phyloP scores from a whole-genome alignment of 2,888 invertebrate species.

The Tineola bisselliella region DNA sequence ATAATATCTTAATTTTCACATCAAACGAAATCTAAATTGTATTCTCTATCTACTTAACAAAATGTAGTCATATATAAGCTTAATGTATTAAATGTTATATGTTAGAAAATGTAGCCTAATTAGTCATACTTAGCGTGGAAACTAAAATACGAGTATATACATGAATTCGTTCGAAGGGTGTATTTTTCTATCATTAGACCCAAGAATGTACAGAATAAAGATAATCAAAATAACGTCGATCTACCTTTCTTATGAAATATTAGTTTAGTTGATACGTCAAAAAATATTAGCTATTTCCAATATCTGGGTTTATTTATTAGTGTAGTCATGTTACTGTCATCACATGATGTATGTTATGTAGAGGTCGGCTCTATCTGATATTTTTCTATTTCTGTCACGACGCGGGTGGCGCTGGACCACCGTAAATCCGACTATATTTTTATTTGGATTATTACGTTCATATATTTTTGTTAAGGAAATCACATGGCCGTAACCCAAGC shows the following conservation, averaged over 20 bases:
- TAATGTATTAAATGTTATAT: too few relatives aligned
- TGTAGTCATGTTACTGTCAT: constrained; percentile 39
- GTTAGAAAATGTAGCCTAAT: too few relatives aligned
- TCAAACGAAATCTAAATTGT: background rate
- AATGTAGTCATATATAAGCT: background rate
- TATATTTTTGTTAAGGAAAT: constrained; percentile 40
- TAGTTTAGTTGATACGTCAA: background rate
- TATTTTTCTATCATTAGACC: too few relatives aligned
- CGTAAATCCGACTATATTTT: constrained; percentile 33
- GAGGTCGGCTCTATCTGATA: constrained; percentile 37
- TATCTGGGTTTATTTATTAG: constrained; percentile 12
- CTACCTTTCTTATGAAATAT: background rate
- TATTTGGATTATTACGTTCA: constrained; percentile 31
- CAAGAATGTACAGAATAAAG: too few relatives aligned
- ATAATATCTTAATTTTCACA: background rate
- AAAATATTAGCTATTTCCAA: background rate
- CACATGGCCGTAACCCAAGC: constrained; percentile 3
- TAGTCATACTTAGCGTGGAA: too few relatives aligned
- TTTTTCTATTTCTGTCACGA: constrained; percentile 53
- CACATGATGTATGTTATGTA: constrained; percentile 41
- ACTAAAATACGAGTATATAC: too few relatives aligned
- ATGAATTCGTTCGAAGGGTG: too few relatives aligned
- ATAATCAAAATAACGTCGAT: background rate
- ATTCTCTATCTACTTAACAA: background rate
- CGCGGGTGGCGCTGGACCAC: constrained; percentile 35